A percentile compares a stretch with the other conserved stretches of the same genome.
These are phyloP conservation scores for Porphyrio hochstetteri DNA, from an alignment of 2,113 vertebrate species.

Conservation along the genomic window DNA sequence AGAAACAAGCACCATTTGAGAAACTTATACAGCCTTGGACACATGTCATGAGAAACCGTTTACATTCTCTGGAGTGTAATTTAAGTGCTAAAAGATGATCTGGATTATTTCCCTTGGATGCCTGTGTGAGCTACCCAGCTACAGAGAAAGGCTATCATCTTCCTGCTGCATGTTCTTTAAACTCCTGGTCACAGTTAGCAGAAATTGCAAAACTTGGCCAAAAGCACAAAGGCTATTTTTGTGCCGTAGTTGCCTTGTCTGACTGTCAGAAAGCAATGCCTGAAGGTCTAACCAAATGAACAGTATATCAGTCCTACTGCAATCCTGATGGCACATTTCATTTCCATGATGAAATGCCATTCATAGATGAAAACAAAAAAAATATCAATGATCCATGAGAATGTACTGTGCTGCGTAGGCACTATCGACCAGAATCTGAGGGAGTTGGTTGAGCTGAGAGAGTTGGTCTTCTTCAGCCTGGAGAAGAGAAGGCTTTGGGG, in stretches of 20 bases:
- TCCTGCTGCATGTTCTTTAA: background rate
- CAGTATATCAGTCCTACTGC: background rate
- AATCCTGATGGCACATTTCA: background rate
- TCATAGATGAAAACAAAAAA: background rate
- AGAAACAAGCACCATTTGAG: slow-evolving; percentile 58
- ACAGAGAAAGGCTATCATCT: background rate
- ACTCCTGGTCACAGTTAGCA: background rate
- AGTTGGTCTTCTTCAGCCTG: too few species aligned
- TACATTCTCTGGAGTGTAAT: slow-evolving; percentile 32
- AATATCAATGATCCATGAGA: background rate
- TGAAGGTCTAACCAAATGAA: background rate
- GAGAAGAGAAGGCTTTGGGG: too few species aligned
- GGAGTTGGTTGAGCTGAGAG: too few species aligned
- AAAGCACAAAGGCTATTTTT: background rate
- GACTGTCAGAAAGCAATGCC: background rate
- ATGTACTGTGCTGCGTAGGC: background rate
- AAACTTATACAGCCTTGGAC: slow-evolving; percentile 55
- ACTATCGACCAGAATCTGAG: background rate
- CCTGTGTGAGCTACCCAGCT: background rate
- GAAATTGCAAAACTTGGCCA: slow-evolving; percentile 1
- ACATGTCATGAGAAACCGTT: slow-evolving; percentile 66
- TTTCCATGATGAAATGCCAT: background rate
- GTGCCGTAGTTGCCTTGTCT: background rate
- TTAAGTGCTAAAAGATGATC: background rate
- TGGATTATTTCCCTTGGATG: background rate